Conservation (phyloP, 2,888 invertebrate genomes). For the Dynastes hyllus region DNA sequence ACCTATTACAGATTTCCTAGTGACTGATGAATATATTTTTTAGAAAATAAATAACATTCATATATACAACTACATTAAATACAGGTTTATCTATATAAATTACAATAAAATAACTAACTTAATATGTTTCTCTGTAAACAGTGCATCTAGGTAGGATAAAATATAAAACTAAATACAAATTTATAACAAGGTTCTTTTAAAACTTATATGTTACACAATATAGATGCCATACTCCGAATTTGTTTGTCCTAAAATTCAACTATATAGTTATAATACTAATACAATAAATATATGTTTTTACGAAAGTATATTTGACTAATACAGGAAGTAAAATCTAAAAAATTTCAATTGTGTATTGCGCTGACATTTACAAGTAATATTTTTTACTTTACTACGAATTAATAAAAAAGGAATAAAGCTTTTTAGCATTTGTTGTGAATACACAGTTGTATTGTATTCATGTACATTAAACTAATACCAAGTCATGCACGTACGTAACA, state of each 20-base stretch:
- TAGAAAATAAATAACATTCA: slow-evolving; percentile 46
- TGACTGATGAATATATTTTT: slow-evolving; percentile 43
- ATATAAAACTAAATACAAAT: slow-evolving; percentile 43
- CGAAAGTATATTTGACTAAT: slow-evolving; percentile 24
- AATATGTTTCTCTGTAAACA: slow-evolving; percentile 29
- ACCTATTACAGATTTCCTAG: slow-evolving; percentile 31
- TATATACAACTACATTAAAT: slow-evolving; percentile 41
- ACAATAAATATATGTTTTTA: not conserved
- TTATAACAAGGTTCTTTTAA: slow-evolving; percentile 14
- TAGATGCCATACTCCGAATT: slow-evolving; percentile 29
- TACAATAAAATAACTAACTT: slow-evolving; percentile 40
- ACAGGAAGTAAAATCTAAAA: not conserved
- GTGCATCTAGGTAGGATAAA: slow-evolving; percentile 26
- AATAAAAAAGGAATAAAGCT: not conserved
- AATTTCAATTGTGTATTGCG: too few relatives aligned
- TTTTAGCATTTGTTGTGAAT: not conserved
- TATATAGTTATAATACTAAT: slow-evolving; percentile 17
- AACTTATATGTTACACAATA: slow-evolving; percentile 35
- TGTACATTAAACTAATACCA: too few relatives aligned
- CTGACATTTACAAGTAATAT: too few relatives aligned
- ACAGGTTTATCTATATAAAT: slow-evolving; percentile 40
- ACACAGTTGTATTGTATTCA: too few relatives aligned
- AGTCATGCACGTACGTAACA: too few relatives aligned
- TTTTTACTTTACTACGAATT: not conserved
- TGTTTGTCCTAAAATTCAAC: slow-evolving; percentile 32